Conservation (phyloP, 2,888 invertebrate genomes). For the Formica aserva region DNA sequence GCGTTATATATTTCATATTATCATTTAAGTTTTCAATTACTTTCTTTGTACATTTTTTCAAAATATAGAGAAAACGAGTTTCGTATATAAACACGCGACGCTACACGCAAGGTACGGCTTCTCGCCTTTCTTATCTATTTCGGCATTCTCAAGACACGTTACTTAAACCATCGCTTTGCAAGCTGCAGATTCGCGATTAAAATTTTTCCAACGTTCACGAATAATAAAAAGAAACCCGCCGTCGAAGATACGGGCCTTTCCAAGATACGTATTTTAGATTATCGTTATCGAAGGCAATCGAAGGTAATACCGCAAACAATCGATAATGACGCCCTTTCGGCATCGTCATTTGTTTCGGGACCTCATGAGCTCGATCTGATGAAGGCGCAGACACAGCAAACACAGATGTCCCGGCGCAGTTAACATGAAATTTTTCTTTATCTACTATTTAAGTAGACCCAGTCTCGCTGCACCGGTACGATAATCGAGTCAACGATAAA, state of each 20-base stretch:
- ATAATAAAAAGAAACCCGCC: not conserved
- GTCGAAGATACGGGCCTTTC: slow-evolving; percentile 2
- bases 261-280: slow-evolving; percentile 41
- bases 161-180: slow-evolving; percentile 10
- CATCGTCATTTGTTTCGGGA: slow-evolving; percentile 19
- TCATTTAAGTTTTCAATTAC: slow-evolving; percentile 39
- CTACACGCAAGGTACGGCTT: slow-evolving; percentile 26
- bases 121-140: slow-evolving; percentile 20
- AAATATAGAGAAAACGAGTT: slow-evolving; percentile 14
- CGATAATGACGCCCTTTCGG: slow-evolving; percentile 58
- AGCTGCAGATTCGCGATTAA: not conserved
- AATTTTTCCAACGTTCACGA: slow-evolving; percentile 29
- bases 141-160: slow-evolving; percentile 18
- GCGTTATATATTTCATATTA: slow-evolving; percentile 17
- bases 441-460: slow-evolving; percentile 55
- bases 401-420: slow-evolving; percentile 65
- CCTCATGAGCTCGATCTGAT: slow-evolving; percentile 13
- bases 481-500: slow-evolving; percentile 49
- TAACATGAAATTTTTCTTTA: slow-evolving; percentile 57
- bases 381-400: slow-evolving; percentile 60
- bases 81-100: slow-evolving; percentile 24
- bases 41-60: not conserved
- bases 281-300: slow-evolving; percentile 63
- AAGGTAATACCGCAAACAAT: slow-evolving; percentile 60
- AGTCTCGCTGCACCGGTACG: slow-evolving; percentile 26